Percentiles rank a stretch among this genome's conserved stretches.
phyloP scores from a whole-genome alignment of 2,113 vertebrate genomes.

The Cyphomyrus discorhynchus region DNA sequence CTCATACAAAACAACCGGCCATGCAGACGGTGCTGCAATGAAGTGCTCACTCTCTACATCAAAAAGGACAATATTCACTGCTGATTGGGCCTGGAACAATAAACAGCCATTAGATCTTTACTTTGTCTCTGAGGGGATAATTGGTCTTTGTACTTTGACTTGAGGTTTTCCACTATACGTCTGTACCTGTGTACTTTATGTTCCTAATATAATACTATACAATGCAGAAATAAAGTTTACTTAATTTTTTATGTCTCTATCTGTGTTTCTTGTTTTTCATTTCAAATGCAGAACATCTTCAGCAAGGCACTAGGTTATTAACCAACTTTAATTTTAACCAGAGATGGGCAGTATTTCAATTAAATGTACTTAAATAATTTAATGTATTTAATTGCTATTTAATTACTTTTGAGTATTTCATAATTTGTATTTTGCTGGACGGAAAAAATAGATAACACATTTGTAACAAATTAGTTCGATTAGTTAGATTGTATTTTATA shows the following conservation, averaged over 20 bases:
- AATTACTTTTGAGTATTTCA: no score
- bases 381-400: no score
- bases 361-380: no score
- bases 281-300: no score
- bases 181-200: not conserved
- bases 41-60: not conserved
- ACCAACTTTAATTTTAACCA: no score
- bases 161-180: not conserved
- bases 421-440: no score
- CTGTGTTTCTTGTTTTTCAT: not conserved
- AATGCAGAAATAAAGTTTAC: no score
- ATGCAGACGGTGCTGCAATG: not conserved
- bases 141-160: not conserved
- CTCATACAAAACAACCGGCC: not conserved
- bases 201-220: not conserved
- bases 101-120: not conserved
- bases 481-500: no score
- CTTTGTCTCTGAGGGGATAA: not conserved
- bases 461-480: no score
- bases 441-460: no score
- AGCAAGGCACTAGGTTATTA: no score
- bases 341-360: no score
- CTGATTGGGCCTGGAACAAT: not conserved
- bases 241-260: not conserved
- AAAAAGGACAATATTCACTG: not conserved